Base-by-base conservation (phyloP, 2,888 invertebrate species). In the Rhogogaster chlorosoma region DNA sequence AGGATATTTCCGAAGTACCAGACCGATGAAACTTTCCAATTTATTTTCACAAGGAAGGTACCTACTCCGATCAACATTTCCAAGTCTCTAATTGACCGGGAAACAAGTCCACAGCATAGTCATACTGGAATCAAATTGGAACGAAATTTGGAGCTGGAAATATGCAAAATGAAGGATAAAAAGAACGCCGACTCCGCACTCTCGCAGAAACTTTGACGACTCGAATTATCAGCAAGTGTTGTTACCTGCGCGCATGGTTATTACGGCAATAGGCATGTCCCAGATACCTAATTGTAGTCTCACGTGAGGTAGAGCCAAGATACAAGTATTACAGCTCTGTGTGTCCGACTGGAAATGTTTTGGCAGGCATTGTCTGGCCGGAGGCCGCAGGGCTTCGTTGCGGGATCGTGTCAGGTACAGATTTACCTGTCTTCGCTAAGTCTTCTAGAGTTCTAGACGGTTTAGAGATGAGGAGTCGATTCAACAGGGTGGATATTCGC, bases 221-320 rank as follows among this genome's bases (percentile, higher is more conserved):
- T 77, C n/a, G 49, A 77, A 77, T 77, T 32, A 53, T 49, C 22
- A 49, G 49, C 49, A 77, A 77, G 77, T 77, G 77, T 77, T 49
- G 49, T 77, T 77, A 77, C 71, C 53, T 77, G 77, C 77, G 6
- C 71, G 38, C 71, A n/a, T 73, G 71, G 71, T 73, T 42, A 73
- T 73, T 73, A 73, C 71, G 18, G 67, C 67, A 67, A 77, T 49
- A 49, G 32, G 29, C 32, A 77, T 77, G 77, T 49, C 49, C 77
- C 49, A 77, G 77, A 77, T 77, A 77, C 49, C 77, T 77, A 53
- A 77, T 49, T 77, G 49, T 53, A 77, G 53, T 26, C 77, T 77
- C 53, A 77, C 53, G 45, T n/a, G 49, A 42, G n/a, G 22, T 42
- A 73, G 42, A 32, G 6, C 67, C 32, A 42, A 73, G 71, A 73